Percentiles rank a stretch among this genome's conserved stretches.
phyloP scores from a whole-genome alignment of 2,797 vertebrate genomes.

The Acanthurus leucopareius region DNA sequence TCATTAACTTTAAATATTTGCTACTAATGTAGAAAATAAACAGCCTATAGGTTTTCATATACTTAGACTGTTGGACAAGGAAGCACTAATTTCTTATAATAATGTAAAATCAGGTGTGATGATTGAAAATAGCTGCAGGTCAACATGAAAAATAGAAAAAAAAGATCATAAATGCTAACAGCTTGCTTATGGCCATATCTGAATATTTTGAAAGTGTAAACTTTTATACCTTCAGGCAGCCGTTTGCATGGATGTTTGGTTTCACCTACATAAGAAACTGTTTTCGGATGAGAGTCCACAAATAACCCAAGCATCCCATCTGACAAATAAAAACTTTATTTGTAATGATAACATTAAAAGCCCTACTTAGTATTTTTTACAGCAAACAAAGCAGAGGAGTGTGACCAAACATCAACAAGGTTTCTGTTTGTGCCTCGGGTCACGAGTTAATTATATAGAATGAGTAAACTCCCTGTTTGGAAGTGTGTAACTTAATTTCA shows the following conservation, averaged over 20 bases:
- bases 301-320: neutral
- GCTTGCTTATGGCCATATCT: slow-evolving; percentile 17
- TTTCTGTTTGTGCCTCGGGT: slow-evolving; percentile 1
- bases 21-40: slow-evolving; percentile 41
- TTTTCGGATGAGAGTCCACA: neutral
- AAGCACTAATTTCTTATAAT: slow-evolving; percentile 32
- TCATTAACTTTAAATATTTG: slow-evolving; percentile 31
- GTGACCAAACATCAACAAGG: neutral
- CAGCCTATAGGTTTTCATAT: slow-evolving; percentile 14
- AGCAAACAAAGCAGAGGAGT: neutral
- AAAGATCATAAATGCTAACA: slow-evolving; percentile 4
- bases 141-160: slow-evolving; percentile 1
- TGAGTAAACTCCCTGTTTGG: neutral
- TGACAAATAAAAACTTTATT: neutral
- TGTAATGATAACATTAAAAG: neutral
- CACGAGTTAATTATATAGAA: slow-evolving; percentile 13
- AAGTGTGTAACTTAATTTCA: slow-evolving; percentile 10
- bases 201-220: slow-evolving; percentile 21
- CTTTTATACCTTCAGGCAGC: slow-evolving; percentile 26
- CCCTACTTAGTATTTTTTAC: neutral
- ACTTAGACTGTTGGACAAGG: slow-evolving; percentile 31
- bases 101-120: slow-evolving; percentile 19
- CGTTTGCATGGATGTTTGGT: neutral
- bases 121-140: slow-evolving; percentile 40
- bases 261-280: neutral